Evolutionary conservation across 2,113 vertebrate genomes (phyloP).

Genomic region (Hemiscyllium ocellatum): DNA sequence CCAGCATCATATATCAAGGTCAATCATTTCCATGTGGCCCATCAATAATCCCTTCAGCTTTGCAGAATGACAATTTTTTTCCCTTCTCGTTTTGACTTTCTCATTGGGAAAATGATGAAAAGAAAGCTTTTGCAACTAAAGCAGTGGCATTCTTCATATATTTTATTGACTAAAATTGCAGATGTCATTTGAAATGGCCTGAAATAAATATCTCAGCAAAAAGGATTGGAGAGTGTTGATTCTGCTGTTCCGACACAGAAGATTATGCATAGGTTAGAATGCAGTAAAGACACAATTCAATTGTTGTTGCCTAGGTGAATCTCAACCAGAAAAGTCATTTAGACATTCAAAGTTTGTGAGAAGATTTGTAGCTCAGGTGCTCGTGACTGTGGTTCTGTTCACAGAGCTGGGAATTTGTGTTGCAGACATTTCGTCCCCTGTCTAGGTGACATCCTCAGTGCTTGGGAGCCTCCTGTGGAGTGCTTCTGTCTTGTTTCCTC

Average conservation of each 20-base stretch:
- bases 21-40: not conserved
- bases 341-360: not conserved
- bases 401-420: too few species aligned
- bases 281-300: not conserved
- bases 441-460: too few species aligned
- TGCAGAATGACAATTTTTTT: not conserved
- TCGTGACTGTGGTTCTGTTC: too few species aligned
- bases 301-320: not conserved
- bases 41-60: not conserved
- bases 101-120: not conserved
- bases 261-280: not conserved
- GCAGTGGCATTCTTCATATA: not conserved
- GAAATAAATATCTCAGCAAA: not conserved
- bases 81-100: too few species aligned
- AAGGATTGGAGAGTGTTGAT: not conserved
- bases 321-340: not conserved
- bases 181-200: not conserved
- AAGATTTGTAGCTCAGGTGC: too few species aligned
- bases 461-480: too few species aligned
- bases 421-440: too few species aligned
- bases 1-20: not conserved
- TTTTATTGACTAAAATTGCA: not conserved
- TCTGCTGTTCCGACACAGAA: not conserved
- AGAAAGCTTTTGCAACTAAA: not conserved
- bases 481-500: too few species aligned